phyloP scores from a whole-genome alignment of 53 echinoderm and acorn worm genomes.

The Paracentrotus lividus region DNA sequence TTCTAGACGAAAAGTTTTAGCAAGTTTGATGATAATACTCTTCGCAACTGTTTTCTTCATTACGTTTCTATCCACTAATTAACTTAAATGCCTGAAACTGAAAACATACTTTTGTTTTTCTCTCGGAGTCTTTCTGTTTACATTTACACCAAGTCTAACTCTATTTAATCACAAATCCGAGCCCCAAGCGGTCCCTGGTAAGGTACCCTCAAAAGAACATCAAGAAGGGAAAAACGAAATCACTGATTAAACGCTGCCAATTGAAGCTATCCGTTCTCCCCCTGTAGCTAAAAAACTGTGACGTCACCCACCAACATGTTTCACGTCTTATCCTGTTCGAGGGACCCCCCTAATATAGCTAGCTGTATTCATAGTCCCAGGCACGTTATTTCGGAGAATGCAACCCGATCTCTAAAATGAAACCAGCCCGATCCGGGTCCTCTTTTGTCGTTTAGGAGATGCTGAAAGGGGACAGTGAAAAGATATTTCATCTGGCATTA shows the following conservation, averaged over 20 bases:
- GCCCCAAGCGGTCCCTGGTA: neutral
- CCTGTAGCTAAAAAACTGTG: neutral
- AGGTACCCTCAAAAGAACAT: neutral
- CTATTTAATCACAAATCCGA: neutral
- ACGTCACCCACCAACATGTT: conserved; percentile 44
- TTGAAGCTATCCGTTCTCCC: conserved; percentile 25
- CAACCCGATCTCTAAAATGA: neutral
- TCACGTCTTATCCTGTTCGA: neutral
- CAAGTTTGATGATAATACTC: too few species aligned
- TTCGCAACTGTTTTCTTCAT: too few species aligned
- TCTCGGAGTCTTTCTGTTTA: too few species aligned
- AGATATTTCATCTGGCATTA: neutral
- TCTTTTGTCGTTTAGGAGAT: neutral
- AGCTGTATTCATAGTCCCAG: conserved; percentile 3
- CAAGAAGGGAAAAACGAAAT: neutral
- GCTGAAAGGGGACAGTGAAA: neutral
- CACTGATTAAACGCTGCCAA: conserved; percentile 53
- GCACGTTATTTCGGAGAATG: neutral
- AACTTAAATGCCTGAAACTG: too few species aligned
- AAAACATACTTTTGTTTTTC: too few species aligned
- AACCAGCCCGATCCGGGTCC: neutral
- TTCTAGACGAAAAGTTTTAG: too few species aligned
- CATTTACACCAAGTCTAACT: neutral
- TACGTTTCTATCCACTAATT: too few species aligned
- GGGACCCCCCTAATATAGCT: neutral